Base-by-base conservation (phyloP, 2,113 vertebrate species). In the Microcebus griseorufus region DNA sequence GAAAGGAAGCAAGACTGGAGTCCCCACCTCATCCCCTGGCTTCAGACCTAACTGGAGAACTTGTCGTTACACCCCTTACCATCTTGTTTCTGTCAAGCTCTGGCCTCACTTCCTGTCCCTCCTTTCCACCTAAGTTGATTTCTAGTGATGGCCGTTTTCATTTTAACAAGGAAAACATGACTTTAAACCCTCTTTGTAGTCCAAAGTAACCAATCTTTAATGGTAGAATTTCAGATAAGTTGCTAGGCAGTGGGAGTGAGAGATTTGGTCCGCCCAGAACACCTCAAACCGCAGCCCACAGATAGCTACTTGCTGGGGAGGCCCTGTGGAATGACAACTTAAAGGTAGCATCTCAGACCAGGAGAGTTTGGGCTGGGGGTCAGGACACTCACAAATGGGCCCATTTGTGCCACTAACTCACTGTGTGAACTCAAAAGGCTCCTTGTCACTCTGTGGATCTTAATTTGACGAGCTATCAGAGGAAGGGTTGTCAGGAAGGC, bases 1-100 rank as follows among this genome's bases (percentile, higher is more conserved):
- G 39, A 16, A 55, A 72, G 5, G 5, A 42, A 14, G 18, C 73
- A 4, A 23, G 13, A 34, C 4, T 6, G 2, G 2, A 5, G 10
- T 6, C 9, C 1, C 12, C 10, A 9, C 8, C 53, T 32, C 6
- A 4, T 1, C 53, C 25, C 0, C n/a, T 29, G 0, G 32, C 58
- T 76, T 51, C 11, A 34, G 42, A n/a, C 23, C 18, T 27, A 18
- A 73, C 0, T 6, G 27, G 5, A 58, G 32, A 23, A 9, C 23
- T 65, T 67, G 45, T 42, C 16, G 62, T 18, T 1, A 32, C 4
- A 42, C 32, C 6, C 18, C 55, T 20, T 9, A 3, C 10, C 22
- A 13, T 20, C 48, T 37, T 48, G 3, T 72, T 83, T 92, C 45
- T 69, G 1, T 34, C 25, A n/a, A 37, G 11, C 5, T 16, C 32